Percentiles rank a stretch among this genome's conserved stretches.
Evolutionary conservation across 2,888 invertebrate genomes (phyloP).

Genomic region (Phaedon cochleariae): DNA sequence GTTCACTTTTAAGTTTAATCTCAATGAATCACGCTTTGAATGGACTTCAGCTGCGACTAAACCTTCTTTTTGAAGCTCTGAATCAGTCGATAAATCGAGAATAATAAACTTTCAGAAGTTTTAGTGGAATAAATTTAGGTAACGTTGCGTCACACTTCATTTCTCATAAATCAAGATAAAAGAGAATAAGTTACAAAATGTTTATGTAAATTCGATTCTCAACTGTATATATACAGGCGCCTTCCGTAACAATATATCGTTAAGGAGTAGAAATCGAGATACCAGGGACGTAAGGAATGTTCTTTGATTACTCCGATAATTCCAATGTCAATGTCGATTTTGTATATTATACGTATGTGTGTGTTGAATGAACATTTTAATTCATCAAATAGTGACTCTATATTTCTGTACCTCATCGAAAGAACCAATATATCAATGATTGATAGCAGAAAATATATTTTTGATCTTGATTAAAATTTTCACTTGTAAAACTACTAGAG

Average conservation of each 20-base stretch:
- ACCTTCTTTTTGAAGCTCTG: too few relatives aligned
- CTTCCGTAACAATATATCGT: slow-evolving; percentile 10
- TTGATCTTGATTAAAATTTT: too few relatives aligned
- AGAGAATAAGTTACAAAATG: slow-evolving; percentile 19
- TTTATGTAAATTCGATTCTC: slow-evolving; percentile 29
- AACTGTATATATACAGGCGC: slow-evolving; percentile 13
- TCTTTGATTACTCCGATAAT: not conserved
- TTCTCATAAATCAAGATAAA: slow-evolving; percentile 28
- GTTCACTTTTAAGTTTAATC: too few relatives aligned
- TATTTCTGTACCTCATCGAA: too few relatives aligned
- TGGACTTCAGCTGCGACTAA: too few relatives aligned
- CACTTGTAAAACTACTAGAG: too few relatives aligned
- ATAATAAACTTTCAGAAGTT: slow-evolving; percentile 1
- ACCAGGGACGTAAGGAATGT: not conserved
- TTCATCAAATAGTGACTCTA: too few relatives aligned
- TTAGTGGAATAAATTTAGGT: slow-evolving; percentile 14
- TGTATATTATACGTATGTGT: too few relatives aligned
- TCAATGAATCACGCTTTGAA: not conserved
- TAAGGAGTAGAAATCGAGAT: not conserved
- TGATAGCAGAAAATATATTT: too few relatives aligned
- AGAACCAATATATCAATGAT: too few relatives aligned
- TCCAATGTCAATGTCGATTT: too few relatives aligned
- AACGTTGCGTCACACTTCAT: slow-evolving; percentile 27
- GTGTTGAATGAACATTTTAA: too few relatives aligned
- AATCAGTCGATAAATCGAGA: not conserved